phyloP scores from a whole-genome alignment of 2,113 vertebrate genomes.

The Prunella fulvescens region DNA sequence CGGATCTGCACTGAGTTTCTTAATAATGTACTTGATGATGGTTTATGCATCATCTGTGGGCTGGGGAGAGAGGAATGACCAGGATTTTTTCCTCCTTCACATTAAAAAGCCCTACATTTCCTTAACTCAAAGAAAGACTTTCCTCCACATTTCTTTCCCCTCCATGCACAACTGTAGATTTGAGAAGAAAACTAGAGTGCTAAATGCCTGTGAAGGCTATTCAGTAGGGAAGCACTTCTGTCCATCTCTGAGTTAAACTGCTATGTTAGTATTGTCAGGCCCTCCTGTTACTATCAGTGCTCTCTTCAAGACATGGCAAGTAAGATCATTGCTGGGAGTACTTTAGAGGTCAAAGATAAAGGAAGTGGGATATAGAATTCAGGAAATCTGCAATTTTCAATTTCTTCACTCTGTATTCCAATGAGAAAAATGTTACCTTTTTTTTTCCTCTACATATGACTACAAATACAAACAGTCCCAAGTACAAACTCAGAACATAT shows the following conservation, averaged over 20 bases:
- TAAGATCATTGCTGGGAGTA: background rate
- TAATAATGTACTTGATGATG: background rate
- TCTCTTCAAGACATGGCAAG: background rate
- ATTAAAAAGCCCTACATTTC: background rate
- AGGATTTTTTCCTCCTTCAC: background rate
- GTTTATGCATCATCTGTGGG: background rate
- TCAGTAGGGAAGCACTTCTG: background rate
- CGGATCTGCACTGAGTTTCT: background rate
- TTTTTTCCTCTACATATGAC: background rate
- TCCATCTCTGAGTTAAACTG: background rate
- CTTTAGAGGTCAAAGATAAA: background rate
- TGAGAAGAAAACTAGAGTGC: background rate
- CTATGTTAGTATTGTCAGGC: background rate
- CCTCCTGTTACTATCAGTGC: background rate
- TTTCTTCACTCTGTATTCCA: background rate
- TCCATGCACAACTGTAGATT: background rate
- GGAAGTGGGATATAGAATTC: accelerated
- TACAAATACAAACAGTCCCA: background rate
- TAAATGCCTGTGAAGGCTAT: background rate
- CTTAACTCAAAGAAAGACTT: background rate
- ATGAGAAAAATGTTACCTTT: background rate
- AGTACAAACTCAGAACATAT: background rate
- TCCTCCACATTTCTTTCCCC: background rate
- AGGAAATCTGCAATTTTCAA: background rate
- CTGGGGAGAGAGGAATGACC: background rate